phyloP scores from a whole-genome alignment of 2,797 vertebrate species.

The Ceyx erithaca region DNA sequence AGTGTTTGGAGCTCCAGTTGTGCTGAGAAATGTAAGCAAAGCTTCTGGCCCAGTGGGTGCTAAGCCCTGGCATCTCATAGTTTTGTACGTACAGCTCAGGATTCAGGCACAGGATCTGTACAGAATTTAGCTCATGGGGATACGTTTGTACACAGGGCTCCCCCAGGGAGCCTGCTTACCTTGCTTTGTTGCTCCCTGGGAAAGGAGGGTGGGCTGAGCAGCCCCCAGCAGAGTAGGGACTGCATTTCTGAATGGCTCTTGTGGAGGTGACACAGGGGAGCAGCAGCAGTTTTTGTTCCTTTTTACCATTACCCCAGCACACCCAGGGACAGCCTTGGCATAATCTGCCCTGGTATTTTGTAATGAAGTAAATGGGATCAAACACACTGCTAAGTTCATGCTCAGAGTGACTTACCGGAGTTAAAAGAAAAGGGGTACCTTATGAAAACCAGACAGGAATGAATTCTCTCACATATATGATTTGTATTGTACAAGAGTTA shows the following conservation, averaged over 20 bases:
- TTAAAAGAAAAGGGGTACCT: not conserved
- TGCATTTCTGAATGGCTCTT: not conserved
- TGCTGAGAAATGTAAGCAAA: slow-evolving; percentile 49
- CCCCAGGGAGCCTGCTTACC: not conserved
- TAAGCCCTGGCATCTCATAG: slow-evolving; percentile 13
- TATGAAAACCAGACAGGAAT: not conserved
- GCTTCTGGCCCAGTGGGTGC: slow-evolving; percentile 51
- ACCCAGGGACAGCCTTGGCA: not conserved
- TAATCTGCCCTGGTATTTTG: not conserved
- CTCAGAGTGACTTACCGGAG: not conserved
- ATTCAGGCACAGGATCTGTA: slow-evolving; percentile 11
- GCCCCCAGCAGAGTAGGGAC: not conserved
- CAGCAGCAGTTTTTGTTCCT: not conserved
- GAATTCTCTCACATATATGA: not conserved
- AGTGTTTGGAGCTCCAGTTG: slow-evolving; percentile 36
- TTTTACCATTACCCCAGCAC: not conserved
- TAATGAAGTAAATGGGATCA: not conserved
- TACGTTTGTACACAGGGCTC: rapidly evolving
- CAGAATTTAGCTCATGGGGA: slow-evolving; percentile 36
- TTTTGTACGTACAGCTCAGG: slow-evolving; percentile 16
- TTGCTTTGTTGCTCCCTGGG: not conserved
- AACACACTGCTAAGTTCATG: not conserved
- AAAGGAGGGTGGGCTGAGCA: not conserved
- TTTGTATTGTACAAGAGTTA: not conserved
- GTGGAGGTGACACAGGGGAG: not conserved